These are phyloP conservation scores for Wiebesia pumilae DNA, from an alignment of 1,140 invertebrate species.

Conservation along the genomic window DNA sequence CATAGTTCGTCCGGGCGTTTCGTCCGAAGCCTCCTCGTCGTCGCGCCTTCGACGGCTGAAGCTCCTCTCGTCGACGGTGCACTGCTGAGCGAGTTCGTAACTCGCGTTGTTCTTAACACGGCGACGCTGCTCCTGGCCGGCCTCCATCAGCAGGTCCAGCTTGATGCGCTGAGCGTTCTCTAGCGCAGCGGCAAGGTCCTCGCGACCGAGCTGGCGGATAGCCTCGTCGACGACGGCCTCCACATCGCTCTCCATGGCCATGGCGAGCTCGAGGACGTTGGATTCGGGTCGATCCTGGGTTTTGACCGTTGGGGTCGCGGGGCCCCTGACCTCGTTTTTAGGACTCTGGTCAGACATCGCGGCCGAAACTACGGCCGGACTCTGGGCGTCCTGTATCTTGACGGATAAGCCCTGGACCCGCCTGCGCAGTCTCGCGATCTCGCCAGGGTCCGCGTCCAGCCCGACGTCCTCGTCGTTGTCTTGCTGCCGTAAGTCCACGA, in stretches of 20 bases:
- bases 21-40: constrained; percentile 47
- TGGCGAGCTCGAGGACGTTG: constrained; percentile 63
- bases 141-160: background rate
- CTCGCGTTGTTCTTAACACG: constrained; percentile 69
- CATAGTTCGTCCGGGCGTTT: background rate
- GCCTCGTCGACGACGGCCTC: constrained; percentile 65
- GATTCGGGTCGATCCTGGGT: constrained; percentile 68
- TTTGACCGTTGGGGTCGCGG: constrained; percentile 65
- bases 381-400: constrained; percentile 20
- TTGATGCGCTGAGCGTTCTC: constrained; percentile 60
- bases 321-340: constrained; percentile 53
- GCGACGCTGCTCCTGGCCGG: constrained; percentile 37
- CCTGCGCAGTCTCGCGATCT: background rate
- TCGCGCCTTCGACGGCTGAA: constrained; percentile 56
- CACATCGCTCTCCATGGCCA: constrained; percentile 68
- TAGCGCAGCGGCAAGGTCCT: constrained; percentile 56
- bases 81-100: constrained; percentile 72
- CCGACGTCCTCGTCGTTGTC: constrained; percentile 25
- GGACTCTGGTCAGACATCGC: constrained; percentile 2
- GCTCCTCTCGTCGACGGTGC: constrained; percentile 59
- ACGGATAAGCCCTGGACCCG: constrained; percentile 37
- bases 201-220: constrained; percentile 63
- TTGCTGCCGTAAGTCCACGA: background rate
- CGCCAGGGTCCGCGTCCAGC: constrained; percentile 13
- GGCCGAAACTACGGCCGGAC: constrained; percentile 36